Conservation (phyloP, 2,797 vertebrate species). For the Neopelma chrysocephalum region DNA sequence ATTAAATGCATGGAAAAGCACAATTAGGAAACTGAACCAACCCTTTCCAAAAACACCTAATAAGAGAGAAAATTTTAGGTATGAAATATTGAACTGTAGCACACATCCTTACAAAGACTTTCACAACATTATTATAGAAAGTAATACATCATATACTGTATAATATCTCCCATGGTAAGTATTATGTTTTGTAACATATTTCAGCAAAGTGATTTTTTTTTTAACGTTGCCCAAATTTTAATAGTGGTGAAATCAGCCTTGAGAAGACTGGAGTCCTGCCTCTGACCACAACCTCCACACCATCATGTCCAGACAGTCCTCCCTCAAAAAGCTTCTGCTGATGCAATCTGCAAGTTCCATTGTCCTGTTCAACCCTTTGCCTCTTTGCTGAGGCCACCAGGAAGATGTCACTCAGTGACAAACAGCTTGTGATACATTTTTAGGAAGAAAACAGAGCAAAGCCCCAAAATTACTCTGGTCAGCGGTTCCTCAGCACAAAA, state of each 20-base stretch:
- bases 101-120: not conserved
- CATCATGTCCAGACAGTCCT: not conserved
- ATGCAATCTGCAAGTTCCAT: not conserved
- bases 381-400: not conserved
- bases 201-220: not conserved
- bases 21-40: not conserved
- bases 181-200: not conserved
- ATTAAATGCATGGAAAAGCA: not conserved
- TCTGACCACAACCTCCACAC: not conserved
- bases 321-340: not conserved
- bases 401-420: not conserved
- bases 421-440: not conserved
- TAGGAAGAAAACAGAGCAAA: not conserved
- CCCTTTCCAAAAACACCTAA: not conserved
- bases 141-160: fast-evolving
- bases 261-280: not conserved
- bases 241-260: not conserved
- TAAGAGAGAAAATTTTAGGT: not conserved
- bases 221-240: not conserved
- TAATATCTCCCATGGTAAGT: not conserved
- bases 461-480: not conserved
- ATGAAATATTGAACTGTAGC: not conserved
- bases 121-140: not conserved
- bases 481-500: not conserved
- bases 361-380: not conserved